Percentiles rank a stretch among this genome's conserved stretches.
These are phyloP conservation scores for Corvus moneduloides DNA, from an alignment of 2,113 vertebrate genomes.

Conservation along the genomic window DNA sequence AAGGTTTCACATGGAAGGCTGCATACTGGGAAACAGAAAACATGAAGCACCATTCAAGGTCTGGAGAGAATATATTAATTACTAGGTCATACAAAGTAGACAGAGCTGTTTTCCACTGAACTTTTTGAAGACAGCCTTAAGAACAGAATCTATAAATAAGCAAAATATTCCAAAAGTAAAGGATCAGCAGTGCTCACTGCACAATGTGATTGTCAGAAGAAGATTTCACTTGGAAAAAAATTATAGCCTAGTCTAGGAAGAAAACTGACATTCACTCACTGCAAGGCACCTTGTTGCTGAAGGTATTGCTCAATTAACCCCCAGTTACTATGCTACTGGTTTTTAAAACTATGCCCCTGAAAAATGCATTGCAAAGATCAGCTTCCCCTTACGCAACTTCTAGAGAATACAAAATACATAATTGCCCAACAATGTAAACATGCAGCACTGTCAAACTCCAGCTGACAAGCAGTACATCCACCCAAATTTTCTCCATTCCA, in stretches of 20 bases:
- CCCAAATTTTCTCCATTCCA: neutral
- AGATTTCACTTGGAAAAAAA: neutral
- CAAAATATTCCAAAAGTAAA: neutral
- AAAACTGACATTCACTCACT: neutral
- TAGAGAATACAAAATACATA: neutral
- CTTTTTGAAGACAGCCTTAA: neutral
- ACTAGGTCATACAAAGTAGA: neutral
- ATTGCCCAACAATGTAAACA: neutral
- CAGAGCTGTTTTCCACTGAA: neutral
- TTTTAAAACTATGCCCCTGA: neutral
- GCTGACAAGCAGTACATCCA: neutral
- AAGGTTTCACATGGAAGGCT: neutral
- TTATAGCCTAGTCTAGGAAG: neutral
- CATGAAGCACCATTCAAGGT: neutral
- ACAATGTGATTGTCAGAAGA: neutral
- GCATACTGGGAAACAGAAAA: neutral
- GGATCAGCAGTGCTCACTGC: neutral
- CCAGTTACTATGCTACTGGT: neutral
- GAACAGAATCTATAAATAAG: neutral
- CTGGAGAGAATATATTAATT: neutral
- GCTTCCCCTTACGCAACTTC: neutral
- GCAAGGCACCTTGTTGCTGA: neutral
- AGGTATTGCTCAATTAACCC: neutral
- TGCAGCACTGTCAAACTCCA: neutral
- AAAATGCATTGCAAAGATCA: neutral